Base-by-base conservation (phyloP, 2,797 vertebrate genomes). In the Artibeus jamaicensis region DNA sequence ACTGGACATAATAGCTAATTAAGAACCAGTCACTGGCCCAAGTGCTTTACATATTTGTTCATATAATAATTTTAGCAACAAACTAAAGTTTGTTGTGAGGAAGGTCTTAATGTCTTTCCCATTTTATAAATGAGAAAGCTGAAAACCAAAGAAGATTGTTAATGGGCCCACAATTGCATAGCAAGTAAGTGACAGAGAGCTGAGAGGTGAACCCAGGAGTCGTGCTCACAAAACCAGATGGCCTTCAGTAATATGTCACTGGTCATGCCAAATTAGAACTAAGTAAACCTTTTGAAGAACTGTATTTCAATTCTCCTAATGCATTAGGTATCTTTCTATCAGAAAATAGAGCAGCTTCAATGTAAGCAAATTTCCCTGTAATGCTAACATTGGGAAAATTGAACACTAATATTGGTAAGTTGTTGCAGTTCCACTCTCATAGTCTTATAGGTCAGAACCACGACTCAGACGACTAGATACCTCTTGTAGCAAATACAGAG, bases 241-340 rank as follows among this genome's bases (percentile, higher is more conserved):
- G 6, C 15, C 73, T 79, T 84, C 11, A 19, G 26, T 46, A 48
- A 34, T 19, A 21, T 48, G 32, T 11, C 65, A 29, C 37, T 83
- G 32, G 24, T 18, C 22, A 18, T 22, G 2, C 10, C 21, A 48
- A 68, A 74, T 78, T 79, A 77, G 9, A 55, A 3, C 24, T 18
- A 76, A 67, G 8, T n/a, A 86, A 82, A 34, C 16, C 70, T 90
- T 89, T 65, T 21, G 16, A 93, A 86, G 67, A 59, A 83, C 24
- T 82, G 26, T 78, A 67, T 88, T 67, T 96, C 5, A 29, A 48
- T 92, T 96, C 96, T 97, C 57, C 79, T n/a, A 88, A 57, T 3
- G 5, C 26, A 42, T 79, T 95, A 95, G 53, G 6, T 71, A 82
- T 73, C 86, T 91, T 97, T 89, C 74, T 77, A 37, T 12, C 34